These are phyloP conservation scores for Pelvicachromis taeniatus DNA, from an alignment of 2,113 vertebrate species.

Conservation along the genomic window DNA sequence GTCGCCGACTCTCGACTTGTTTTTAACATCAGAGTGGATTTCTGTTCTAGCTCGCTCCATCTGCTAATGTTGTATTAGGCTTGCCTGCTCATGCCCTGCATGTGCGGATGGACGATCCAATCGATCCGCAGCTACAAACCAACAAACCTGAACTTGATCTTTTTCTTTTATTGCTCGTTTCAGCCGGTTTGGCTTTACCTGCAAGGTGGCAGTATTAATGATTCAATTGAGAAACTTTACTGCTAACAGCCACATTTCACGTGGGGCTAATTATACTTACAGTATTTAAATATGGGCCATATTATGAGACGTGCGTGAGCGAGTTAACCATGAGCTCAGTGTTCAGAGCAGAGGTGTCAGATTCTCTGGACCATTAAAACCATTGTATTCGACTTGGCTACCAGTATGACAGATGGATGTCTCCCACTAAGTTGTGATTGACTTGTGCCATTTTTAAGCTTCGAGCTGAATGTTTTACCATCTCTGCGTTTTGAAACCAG, in stretches of 20 bases:
- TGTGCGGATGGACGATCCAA: not conserved
- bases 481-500: not conserved
- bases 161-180: not conserved
- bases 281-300: not conserved
- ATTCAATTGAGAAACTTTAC: not conserved
- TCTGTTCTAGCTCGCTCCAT: not conserved
- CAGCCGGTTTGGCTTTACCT: rapidly evolving
- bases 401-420: not conserved
- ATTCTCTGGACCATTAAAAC: not conserved
- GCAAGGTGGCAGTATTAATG: not conserved
- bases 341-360: not conserved
- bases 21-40: not conserved
- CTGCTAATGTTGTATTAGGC: not conserved
- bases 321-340: not conserved
- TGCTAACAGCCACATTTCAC: not conserved
- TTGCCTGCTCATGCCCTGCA: not conserved
- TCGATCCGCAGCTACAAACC: not conserved
- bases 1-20: not conserved
- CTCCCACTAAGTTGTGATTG: not conserved
- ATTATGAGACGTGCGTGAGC: not conserved
- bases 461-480: not conserved
- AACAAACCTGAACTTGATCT: not conserved
- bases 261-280: not conserved
- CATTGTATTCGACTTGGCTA: not conserved
- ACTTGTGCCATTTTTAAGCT: not conserved